Evolutionary conservation across 2,113 vertebrate genomes (phyloP), one percentile per base, ranked within the genome.

Genomic region (Bungarus multicinctus): DNA sequence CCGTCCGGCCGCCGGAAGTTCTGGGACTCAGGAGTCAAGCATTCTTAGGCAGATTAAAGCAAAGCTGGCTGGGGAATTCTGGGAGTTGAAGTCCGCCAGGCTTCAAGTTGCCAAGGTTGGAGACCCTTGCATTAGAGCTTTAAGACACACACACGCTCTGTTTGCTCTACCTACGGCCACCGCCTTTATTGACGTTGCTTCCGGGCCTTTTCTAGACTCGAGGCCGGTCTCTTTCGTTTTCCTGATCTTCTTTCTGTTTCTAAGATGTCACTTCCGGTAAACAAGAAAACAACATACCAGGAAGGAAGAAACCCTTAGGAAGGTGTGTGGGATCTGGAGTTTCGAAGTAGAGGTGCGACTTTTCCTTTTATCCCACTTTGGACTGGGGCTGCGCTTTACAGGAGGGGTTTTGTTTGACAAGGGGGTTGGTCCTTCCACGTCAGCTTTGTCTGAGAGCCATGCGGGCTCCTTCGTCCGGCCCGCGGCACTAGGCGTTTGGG

Each of bases 301-400:
- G 93, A 93, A 93, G 89, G 5, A 90, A 58, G 90, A 91, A 93
- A 87, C 25, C 39, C 39, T 2, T 6, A 16, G 58, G n/a, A 25
- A 27, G 12, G 7, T 43, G 20, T 27, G 53, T 47, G 74, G 23
- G 3, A 11, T 22, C 23, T 16, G 74, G 8, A 90, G 30, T 58
- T 50, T 27, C n/a, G 20, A 4, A 7, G 45, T 5, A 18, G 30
- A 74, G 39, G 30, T n/a, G 54, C 23, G 45, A 34, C 27, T 23
- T 43, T 30, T 3, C 8, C 87, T 20, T 43, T 23, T n/a, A 23
- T 43, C 18, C 27, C 45, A 11, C 3, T 50, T 30, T 34, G 20
- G 18, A 5, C n/a, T 1, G 4, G 30, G 20, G 55, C 22, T 12
- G 43, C 1, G 2, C 45, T 34, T 30, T 1, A 11, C 1, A 20